Percentiles rank a stretch among this genome's conserved stretches.
Conservation (phyloP, 2,797 vertebrate species). For the Apogon hyalosoma region DNA sequence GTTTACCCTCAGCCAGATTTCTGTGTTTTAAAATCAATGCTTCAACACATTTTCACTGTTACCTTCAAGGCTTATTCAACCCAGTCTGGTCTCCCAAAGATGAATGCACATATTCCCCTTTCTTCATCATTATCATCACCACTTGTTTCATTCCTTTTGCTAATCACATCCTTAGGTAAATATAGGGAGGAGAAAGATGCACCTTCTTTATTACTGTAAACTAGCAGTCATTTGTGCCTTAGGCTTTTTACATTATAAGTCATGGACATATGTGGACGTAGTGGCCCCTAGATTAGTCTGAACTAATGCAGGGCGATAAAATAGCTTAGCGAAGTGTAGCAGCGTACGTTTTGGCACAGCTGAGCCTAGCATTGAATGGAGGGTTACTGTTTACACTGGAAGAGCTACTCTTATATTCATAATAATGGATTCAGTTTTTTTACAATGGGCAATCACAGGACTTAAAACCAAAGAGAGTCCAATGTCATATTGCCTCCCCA, state of each 20-base stretch:
- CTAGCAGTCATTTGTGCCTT: constrained; percentile 53
- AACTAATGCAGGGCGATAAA: constrained; percentile 26
- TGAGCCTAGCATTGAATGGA: constrained; percentile 55
- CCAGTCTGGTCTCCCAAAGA: constrained; percentile 56
- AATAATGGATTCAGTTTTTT: constrained; percentile 31
- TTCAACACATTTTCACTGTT: constrained; percentile 61
- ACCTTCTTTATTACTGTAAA: constrained; percentile 77
- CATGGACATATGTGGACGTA: constrained; percentile 32
- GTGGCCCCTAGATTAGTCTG: constrained; percentile 26
- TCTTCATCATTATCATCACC: constrained; percentile 21
- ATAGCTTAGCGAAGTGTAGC: constrained; percentile 42
- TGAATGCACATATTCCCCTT: constrained; percentile 51
- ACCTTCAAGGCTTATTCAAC: constrained; percentile 5
- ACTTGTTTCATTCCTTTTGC: constrained; percentile 16
- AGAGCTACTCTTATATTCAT: constrained; percentile 47
- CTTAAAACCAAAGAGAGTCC: constrained; percentile 21
- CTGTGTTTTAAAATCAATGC: constrained; percentile 29
- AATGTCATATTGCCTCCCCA: not conserved
- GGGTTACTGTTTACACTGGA: constrained; percentile 72
- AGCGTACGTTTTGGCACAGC: constrained; percentile 34
- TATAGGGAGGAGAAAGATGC: constrained; percentile 52
- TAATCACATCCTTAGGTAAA: constrained; percentile 18
- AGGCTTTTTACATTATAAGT: constrained; percentile 43
- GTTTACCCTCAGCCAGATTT: constrained; percentile 27
- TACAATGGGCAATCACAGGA: constrained; percentile 31